Evolutionary conservation across 1,140 invertebrate species (phyloP).

Genomic region (Zophobas atratus): DNA sequence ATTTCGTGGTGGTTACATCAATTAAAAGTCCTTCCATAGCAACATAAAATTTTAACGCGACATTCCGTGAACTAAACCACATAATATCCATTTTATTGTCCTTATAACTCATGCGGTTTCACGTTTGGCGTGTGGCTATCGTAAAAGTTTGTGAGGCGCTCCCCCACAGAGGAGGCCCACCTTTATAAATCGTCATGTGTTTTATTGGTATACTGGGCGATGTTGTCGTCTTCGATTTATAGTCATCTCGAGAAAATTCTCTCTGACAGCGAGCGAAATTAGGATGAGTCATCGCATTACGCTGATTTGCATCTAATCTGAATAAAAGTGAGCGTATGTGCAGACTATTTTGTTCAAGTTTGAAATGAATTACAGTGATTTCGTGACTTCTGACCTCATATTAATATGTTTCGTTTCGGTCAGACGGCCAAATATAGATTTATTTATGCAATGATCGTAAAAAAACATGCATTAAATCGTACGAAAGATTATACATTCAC

Average conservation of each 20-base stretch:
- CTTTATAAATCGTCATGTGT: constrained; percentile 33
- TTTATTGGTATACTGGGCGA: constrained; percentile 1
- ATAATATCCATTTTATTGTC: constrained; percentile 34
- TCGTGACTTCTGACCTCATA: constrained; percentile 31
- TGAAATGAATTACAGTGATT: constrained; percentile 4
- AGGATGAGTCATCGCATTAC: constrained; percentile 21
- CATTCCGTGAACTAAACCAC: constrained; percentile 12
- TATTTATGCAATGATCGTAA: constrained; percentile 31
- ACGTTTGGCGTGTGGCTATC: constrained; percentile 36
- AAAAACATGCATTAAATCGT: constrained; percentile 21
- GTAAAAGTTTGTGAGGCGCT: constrained; percentile 19
- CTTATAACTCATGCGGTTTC: constrained; percentile 26
- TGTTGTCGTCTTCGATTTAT: constrained; percentile 10
- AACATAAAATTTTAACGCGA: constrained; percentile 12
- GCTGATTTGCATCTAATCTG: constrained; percentile 35
- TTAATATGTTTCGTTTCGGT: constrained; percentile 18
- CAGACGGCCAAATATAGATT: constrained; percentile 34
- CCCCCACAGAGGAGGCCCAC: constrained; percentile 11
- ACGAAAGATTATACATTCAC: constrained; percentile 33
- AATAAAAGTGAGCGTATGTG: constrained; percentile 17
- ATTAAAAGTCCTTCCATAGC: constrained; percentile 5
- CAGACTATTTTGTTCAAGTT: background rate
- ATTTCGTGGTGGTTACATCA: constrained; percentile 40
- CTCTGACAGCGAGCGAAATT: constrained; percentile 14
- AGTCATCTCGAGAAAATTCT: background rate